Evolutionary conservation across 37 sponge, comb jelly and placozoan species (phyloP), one percentile per base, ranked within the genome.

Genomic region (Tethya wilhelma): DNA sequence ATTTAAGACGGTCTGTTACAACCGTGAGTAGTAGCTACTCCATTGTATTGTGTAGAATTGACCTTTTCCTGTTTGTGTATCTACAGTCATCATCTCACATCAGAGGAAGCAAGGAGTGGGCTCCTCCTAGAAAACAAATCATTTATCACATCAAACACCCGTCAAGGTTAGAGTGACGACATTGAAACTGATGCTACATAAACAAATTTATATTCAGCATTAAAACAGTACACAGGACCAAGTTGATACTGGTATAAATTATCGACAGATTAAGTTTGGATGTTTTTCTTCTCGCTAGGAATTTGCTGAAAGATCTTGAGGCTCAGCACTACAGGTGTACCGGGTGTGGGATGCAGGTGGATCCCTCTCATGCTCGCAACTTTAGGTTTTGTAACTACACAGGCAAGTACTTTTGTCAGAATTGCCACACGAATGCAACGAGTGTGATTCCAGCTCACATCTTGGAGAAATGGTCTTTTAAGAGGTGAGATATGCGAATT

Each of bases 381-480:
- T 96, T 94, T 73, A 78, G 95, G 17, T 96, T 93, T 64, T 99
- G 99, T 60, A 64, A 96, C 70, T 99, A 99, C 83, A 72, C 84
- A n/a, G 97, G 97, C 11, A 93, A 89, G 49, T 98, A 98, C 64
- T 98, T 98, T 88, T 98, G 99, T 37, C 91, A 88, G 60, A 96
- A 83, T 39, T 98, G 99, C 64, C 97, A 96, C 58, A 74, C 82
- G 44, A 89, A 87, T 56, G 46, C 83, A 28, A 69, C 71, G 33
- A 46, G 78, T 36, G 31, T 85, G 26, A 74, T 98, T 25, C 99
- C 99, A 0, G 97, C 95, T 28, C 67, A 89, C 38, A 77, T 98
- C 33, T 67, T 98, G 19, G 78, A 91, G 11, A 64, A 86, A 23
- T 98, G 99, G 99, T 90, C 90, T 56, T 98, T 98, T 59, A 96